Conservation (phyloP, 2,797 vertebrate genomes). For the Tamandua tetradactyla region DNA sequence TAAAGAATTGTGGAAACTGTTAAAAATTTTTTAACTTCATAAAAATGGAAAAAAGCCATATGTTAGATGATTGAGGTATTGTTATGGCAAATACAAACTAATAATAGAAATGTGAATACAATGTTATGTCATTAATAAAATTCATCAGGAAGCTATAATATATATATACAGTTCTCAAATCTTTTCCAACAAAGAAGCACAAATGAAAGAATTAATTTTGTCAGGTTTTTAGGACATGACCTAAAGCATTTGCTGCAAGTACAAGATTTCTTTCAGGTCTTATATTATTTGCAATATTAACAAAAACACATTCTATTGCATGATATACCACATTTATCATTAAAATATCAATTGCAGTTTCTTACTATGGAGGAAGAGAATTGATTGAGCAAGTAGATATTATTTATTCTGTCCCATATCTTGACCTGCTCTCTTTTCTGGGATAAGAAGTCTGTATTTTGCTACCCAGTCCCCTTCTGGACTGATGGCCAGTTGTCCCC, state of each 20-base stretch:
- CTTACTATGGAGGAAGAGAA: not conserved
- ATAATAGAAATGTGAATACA: not conserved
- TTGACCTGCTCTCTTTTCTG: not conserved
- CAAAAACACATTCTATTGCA: not conserved
- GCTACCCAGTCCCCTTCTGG: not conserved
- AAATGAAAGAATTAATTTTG: conserved; percentile 32
- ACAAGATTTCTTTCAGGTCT: not conserved
- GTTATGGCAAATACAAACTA: not conserved
- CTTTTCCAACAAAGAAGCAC: not conserved
- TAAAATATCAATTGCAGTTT: not conserved
- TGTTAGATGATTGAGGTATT: not conserved
- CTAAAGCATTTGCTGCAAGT: not conserved
- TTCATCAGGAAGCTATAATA: not conserved
- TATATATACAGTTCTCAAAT: not conserved
- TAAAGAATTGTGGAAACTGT: not conserved
- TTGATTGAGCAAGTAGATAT: not conserved
- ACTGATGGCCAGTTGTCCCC: not conserved
- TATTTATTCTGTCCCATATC: not conserved
- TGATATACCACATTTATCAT: not conserved
- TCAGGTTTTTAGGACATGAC: not conserved
- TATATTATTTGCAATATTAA: conserved; percentile 12
- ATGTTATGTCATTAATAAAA: not conserved
- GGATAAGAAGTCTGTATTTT: not conserved
- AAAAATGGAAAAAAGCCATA: not conserved
- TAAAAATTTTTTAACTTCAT: not conserved